Evolutionary conservation across 2,888 invertebrate genomes (phyloP), one percentile per base, ranked within the genome.

Genomic region (Ochlodes sylvanus): DNA sequence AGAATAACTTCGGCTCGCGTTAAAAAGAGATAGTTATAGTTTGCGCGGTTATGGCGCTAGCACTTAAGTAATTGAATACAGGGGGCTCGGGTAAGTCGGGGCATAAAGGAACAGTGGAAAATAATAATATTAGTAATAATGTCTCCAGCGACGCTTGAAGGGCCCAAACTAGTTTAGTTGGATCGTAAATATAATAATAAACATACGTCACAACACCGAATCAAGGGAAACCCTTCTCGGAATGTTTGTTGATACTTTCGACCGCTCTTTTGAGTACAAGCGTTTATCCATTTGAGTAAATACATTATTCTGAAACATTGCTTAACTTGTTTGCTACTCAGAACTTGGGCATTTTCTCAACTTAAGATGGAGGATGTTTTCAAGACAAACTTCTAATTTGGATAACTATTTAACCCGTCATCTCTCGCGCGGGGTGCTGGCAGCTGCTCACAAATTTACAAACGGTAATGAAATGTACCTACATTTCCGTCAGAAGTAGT

Each of bases 61-160:
- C 90, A 92, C 92, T 92, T 91, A 92, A 89, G 91, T 93, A 92
- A 92, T 92, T 92, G 91, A 90, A 91, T 84, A 82, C 83, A 82
- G 86, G 87, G 87, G 85, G 84, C 77, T 79, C 76, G 83, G 82
- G 85, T 83, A 85, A 89, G 84, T 86, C 77, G 83, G 81, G 82
- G 77, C 77, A 84, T 85, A 83, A 86, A 84, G 82, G 85, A 82
- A 86, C 85, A 86, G 87, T 87, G 81, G 85, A 88, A 88, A 87
- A 89, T 89, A 88, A 90, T 88, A 88, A 88, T 87, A 89, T 85
- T 81, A 80, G 79, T 81, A 79, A 82, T 83, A 86, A 86, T 81
- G 80, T 80, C 79, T 79, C 76, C 81, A 77, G 81, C 75, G 81
- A 81, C 60, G 66, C 66, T 57, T 15, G 60, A 83, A 81, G 84